These are phyloP conservation scores for Lamprotornis superbus DNA, from an alignment of 2,113 vertebrate species.

Conservation along the genomic window DNA sequence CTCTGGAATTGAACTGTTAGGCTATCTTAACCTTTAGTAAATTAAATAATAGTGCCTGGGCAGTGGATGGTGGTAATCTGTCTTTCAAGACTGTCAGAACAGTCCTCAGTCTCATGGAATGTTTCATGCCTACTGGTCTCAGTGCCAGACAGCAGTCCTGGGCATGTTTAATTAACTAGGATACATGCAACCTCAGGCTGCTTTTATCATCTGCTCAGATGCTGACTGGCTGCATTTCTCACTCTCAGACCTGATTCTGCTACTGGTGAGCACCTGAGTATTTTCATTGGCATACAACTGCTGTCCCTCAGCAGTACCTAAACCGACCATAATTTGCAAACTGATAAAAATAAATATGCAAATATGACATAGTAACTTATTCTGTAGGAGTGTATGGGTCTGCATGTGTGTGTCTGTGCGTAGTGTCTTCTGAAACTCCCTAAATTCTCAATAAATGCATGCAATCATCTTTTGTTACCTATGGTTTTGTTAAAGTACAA, in stretches of 20 bases:
- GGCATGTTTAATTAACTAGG: background rate
- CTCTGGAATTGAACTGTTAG: background rate
- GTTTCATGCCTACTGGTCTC: background rate
- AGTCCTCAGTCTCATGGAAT: background rate
- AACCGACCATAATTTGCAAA: background rate
- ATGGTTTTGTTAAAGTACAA: background rate
- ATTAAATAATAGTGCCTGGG: background rate
- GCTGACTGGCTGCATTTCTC: background rate
- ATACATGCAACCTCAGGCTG: background rate
- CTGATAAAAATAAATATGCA: background rate
- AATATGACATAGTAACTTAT: background rate
- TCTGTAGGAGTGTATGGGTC: background rate
- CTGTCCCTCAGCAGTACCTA: background rate
- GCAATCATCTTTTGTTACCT: background rate
- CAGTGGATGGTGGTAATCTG: background rate
- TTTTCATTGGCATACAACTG: background rate
- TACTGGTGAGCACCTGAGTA: background rate
- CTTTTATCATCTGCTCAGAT: background rate
- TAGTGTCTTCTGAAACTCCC: background rate
- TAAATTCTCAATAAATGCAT: background rate
- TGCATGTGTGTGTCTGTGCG: fast-evolving
- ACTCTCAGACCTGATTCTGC: background rate
- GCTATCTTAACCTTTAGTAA: background rate
- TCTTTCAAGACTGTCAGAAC: background rate
- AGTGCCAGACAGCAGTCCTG: background rate